Percentiles rank a stretch among this genome's conserved stretches.
Evolutionary conservation across 1,140 invertebrate species (phyloP).

Genomic region (Aricia agestis): DNA sequence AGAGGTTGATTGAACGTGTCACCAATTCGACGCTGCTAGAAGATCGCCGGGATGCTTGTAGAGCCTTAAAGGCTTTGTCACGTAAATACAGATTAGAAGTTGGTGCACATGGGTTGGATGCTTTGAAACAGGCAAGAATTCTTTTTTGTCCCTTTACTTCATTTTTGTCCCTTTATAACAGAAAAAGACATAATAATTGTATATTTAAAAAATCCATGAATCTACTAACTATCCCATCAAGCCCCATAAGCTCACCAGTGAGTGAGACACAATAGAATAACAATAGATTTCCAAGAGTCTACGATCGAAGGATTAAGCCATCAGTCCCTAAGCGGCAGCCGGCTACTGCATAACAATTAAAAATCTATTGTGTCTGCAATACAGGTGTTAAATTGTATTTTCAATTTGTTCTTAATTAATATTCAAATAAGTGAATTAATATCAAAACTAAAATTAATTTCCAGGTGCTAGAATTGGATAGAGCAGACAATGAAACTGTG

Average conservation of each 20-base stretch:
- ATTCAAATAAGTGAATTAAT: neutral
- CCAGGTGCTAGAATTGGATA: constrained; percentile 83
- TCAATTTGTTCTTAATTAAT: neutral
- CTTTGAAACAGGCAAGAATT: constrained; percentile 81
- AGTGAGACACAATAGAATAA: too few relatives aligned
- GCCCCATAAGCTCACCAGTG: too few relatives aligned
- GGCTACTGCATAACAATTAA: too few relatives aligned
- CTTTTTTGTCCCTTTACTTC: neutral
- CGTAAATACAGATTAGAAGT: constrained; percentile 96
- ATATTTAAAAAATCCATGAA: neutral
- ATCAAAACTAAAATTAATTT: constrained; percentile 19
- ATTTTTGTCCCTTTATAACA: neutral
- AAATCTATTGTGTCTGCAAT: too few relatives aligned
- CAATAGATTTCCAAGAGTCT: too few relatives aligned
- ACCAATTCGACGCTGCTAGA: constrained; percentile 94
- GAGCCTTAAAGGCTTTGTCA: constrained; percentile 95
- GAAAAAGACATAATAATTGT: neutral
- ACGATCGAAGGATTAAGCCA: too few relatives aligned
- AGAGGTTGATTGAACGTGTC: constrained; percentile 93
- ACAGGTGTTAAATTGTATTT: too few relatives aligned
- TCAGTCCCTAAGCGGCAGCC: too few relatives aligned
- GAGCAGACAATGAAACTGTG: constrained; percentile 93
- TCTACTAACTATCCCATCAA: neutral
- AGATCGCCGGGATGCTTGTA: constrained; percentile 96
- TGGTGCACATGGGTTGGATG: constrained; percentile 95